Evolutionary conservation across 2,113 vertebrate species (phyloP).

Genomic region (Leptodactylus fuscus): DNA sequence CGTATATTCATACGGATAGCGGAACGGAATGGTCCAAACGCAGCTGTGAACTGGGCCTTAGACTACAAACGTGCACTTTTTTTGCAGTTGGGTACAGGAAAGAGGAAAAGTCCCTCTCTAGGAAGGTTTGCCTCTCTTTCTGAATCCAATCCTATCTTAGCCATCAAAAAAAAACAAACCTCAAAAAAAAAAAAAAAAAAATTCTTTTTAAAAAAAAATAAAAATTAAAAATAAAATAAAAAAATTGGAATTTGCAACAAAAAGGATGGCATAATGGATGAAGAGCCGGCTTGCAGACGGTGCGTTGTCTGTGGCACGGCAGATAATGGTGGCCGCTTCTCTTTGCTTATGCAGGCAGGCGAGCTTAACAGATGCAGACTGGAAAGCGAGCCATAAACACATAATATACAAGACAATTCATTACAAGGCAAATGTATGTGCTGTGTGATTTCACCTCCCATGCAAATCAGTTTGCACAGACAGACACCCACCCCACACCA

Average conservation of each 20-base stretch:
- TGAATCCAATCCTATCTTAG: too few relatives aligned
- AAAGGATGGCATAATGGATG: neutral
- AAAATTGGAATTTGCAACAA: neutral
- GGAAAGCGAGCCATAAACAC: conserved; percentile 55
- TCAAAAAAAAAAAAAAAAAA: too few relatives aligned
- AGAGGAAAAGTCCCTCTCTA: too few relatives aligned
- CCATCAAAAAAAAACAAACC: too few relatives aligned
- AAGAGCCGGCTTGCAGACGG: neutral
- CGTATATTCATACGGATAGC: too few relatives aligned
- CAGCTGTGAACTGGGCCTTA: too few relatives aligned
- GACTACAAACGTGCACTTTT: too few relatives aligned
- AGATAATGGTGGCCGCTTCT: conserved; percentile 40
- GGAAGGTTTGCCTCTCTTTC: too few relatives aligned
- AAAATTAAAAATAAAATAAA: neutral
- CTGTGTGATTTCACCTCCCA: conserved; percentile 53
- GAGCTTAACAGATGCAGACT: conserved; percentile 55
- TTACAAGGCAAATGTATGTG: conserved; percentile 61
- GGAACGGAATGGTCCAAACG: too few relatives aligned
- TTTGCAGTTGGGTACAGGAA: too few relatives aligned
- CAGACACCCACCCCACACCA: neutral
- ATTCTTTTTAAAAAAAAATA: neutral
- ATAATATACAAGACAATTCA: conserved; percentile 59
- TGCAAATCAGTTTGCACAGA: conserved; percentile 58
- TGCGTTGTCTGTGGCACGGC: neutral
- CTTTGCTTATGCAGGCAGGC: conserved; percentile 55